Evolutionary conservation across 2,888 invertebrate genomes (phyloP), one percentile per base, ranked within the genome.

Genomic region (Kryphioiulus occultus): DNA sequence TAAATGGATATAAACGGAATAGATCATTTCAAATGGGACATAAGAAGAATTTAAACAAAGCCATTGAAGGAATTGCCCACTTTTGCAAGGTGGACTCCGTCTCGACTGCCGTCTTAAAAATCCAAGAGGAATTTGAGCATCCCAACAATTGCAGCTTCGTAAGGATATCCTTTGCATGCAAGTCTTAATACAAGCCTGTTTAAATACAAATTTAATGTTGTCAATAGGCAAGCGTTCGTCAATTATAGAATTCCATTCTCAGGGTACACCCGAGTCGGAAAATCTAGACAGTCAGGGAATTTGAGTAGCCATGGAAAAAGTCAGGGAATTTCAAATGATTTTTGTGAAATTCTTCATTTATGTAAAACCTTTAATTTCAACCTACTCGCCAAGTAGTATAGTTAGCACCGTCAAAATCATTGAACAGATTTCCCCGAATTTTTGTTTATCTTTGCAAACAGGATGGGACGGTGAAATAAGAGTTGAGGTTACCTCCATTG

Each of bases 171-270:
- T 85, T 39, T 88, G 88, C 88, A 88, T 88, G 44, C 88, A 88
- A 7, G 88, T 88, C 47, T 88, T 88, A 32, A 88, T 88, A 26
- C 88, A 88, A n/a, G 88, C 88, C 88, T 88, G n/a, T 35, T 30
- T 42, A 19, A 35, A 35, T 22, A 78, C 0, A 17, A 87, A 53
- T 10, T 86, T 86, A 32, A 44, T 44, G 12, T 9, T 44, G 10
- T 44, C 44, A 44, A 12, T 12, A 10, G 44, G 2, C 35, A 35
- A 35, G 7, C 35, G 2, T 35, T 35, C 35, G 7, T 35, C 35
- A 35, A n/a, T n/a, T n/a, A n/a, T n/a, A n/a, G n/a, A n/a, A n/a
- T n/a, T n/a, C n/a, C n/a, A n/a, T n/a, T n/a, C n/a, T n/a, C n/a
- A n/a, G n/a, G n/a, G n/a, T n/a, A n/a, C n/a, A n/a, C n/a, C n/a